Percentiles rank a stretch among this genome's conserved stretches.
phyloP scores from a whole-genome alignment of 2,888 invertebrate genomes.

The Nebria brevicollis region DNA sequence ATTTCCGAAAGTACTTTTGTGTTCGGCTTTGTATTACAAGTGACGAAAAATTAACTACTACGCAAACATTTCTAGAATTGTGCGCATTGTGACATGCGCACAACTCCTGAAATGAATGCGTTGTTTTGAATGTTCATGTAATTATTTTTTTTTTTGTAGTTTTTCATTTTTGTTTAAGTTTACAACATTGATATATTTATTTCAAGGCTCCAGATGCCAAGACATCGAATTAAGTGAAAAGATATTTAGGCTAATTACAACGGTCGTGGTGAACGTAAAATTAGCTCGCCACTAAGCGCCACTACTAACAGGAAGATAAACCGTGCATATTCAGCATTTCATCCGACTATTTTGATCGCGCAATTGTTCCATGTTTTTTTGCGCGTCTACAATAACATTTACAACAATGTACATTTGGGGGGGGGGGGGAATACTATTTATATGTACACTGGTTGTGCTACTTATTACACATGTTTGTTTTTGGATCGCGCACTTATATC shows the following conservation, averaged over 20 bases:
- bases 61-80: not conserved
- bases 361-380: not conserved
- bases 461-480: conserved; percentile 3
- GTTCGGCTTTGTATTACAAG: not conserved
- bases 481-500: conserved; percentile 14
- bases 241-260: conserved; percentile 58
- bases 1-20: not conserved
- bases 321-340: conserved; percentile 65
- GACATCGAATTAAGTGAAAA: conserved; percentile 45
- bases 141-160: conserved; percentile 14
- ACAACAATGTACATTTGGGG: conserved; percentile 40
- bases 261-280: conserved; percentile 51
- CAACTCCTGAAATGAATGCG: not conserved
- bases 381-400: conserved; percentile 32
- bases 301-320: conserved; percentile 65
- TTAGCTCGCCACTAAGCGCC: conserved; percentile 52
- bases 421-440: not conserved
- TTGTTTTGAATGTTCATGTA: not conserved
- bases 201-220: conserved; percentile 41
- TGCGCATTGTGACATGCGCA: not conserved
- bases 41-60: not conserved
- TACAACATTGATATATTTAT: conserved; percentile 60
- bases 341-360: conserved; percentile 53
- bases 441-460: not conserved
- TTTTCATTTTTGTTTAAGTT: conserved; percentile 37